These are phyloP conservation scores for Sapayoa aenigma DNA, from an alignment of 2,113 vertebrate species.

Conservation along the genomic window DNA sequence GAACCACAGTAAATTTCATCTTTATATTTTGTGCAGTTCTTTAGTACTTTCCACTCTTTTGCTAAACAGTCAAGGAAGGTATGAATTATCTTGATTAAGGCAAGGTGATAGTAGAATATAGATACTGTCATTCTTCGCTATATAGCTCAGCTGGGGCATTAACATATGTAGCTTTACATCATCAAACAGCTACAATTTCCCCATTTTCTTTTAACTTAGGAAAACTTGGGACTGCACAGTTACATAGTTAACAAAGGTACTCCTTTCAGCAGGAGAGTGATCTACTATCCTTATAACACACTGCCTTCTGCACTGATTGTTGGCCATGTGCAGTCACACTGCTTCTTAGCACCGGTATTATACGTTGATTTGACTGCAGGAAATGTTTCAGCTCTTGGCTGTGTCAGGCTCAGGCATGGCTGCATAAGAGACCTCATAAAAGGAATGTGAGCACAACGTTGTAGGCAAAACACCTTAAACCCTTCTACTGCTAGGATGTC, in stretches of 20 bases:
- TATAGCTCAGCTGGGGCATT: neutral
- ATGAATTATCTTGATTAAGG: neutral
- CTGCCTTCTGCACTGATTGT: neutral
- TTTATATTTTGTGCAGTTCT: neutral
- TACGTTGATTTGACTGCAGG: neutral
- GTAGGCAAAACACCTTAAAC: neutral
- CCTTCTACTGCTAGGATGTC: neutral
- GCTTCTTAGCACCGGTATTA: neutral
- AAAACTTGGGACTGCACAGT: neutral
- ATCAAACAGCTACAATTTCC: neutral
- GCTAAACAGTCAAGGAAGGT: neutral
- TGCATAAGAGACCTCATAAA: neutral
- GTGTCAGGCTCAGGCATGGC: neutral
- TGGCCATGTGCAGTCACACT: neutral
- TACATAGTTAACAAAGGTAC: neutral
- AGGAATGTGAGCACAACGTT: rapidly evolving
- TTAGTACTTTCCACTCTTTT: neutral
- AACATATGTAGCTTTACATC: neutral
- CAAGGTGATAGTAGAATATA: neutral
- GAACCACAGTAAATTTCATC: neutral
- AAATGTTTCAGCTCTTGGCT: neutral
- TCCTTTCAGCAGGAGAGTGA: neutral
- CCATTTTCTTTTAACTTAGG: neutral
- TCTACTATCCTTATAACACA: neutral
- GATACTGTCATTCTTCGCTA: neutral